Conservation (phyloP, 2,797 vertebrate species). For the Dallia pectoralis region DNA sequence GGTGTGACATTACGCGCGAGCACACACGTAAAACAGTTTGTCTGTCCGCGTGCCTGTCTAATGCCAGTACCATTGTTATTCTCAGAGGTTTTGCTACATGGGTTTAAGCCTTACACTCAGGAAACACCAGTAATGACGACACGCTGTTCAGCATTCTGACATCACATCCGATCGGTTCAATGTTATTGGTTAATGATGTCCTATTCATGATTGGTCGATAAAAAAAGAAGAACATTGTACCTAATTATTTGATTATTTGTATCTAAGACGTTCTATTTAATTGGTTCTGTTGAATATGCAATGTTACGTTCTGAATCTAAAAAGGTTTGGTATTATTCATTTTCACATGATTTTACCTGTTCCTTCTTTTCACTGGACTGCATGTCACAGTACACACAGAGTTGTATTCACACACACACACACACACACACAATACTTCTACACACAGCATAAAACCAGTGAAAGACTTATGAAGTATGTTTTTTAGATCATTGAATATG, state of each 20-base stretch:
- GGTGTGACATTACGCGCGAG: not conserved
- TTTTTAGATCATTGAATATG: conserved; percentile 58
- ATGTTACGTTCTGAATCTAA: not conserved
- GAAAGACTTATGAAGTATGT: conserved; percentile 28
- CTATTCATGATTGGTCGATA: not conserved
- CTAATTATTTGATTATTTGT: not conserved
- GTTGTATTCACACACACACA: not conserved
- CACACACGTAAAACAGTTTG: not conserved
- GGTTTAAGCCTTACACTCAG: not conserved
- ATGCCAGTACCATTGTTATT: not conserved
- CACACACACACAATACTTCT: not conserved
- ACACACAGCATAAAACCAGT: conserved; percentile 35
- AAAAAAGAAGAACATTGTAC: not conserved
- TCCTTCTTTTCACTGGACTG: conserved; percentile 44
- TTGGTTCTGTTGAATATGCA: not conserved
- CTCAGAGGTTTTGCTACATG: not conserved
- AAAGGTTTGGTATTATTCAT: conserved; percentile 44
- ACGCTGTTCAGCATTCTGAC: not conserved
- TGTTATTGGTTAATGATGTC: not conserved
- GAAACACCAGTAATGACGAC: not conserved
- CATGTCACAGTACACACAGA: not conserved
- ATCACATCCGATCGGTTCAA: not conserved
- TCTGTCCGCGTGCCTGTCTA: not conserved
- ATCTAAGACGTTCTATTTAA: not conserved
- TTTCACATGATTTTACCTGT: conserved; percentile 33